phyloP scores from a whole-genome alignment of 1,140 invertebrate species.

The Euwallacea similis region DNA sequence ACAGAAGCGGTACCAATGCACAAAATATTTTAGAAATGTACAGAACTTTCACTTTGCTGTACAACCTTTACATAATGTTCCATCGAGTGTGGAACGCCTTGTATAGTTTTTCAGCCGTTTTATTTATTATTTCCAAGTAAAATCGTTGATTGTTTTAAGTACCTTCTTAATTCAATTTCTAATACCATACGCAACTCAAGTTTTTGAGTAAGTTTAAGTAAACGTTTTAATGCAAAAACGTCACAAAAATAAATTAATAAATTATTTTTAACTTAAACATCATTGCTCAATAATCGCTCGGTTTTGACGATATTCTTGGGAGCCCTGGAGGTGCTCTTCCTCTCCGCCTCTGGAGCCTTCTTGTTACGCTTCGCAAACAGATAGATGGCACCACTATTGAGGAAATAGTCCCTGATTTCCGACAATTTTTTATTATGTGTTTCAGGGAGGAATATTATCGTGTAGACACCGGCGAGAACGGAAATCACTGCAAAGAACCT shows the following conservation, averaged over 20 bases:
- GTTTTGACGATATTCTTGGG: conserved; percentile 4
- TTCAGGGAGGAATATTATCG: conserved; percentile 68
- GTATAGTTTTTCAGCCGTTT: too few relatives aligned
- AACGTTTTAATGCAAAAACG: too few relatives aligned
- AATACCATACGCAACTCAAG: too few relatives aligned
- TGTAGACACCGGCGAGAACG: conserved; percentile 60
- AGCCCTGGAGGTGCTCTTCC: not conserved
- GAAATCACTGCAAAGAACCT: conserved; percentile 67
- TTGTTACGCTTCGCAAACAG: conserved; percentile 42
- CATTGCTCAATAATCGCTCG: conserved; percentile 1
- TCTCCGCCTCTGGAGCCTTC: not conserved
- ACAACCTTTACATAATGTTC: too few relatives aligned
- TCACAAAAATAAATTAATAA: not conserved
- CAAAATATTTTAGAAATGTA: too few relatives aligned
- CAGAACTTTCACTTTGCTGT: too few relatives aligned
- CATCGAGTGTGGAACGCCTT: too few relatives aligned
- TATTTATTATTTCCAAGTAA: too few relatives aligned
- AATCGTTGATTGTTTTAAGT: too few relatives aligned
- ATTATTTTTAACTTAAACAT: not conserved
- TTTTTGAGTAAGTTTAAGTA: too few relatives aligned
- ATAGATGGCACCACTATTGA: conserved; percentile 50
- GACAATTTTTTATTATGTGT: conserved; percentile 69
- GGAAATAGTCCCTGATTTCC: conserved; percentile 67
- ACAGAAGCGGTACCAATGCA: too few relatives aligned
- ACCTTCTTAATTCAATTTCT: too few relatives aligned